Percentiles rank a stretch among this genome's conserved stretches.
phyloP scores from a whole-genome alignment of 2,888 invertebrate species.

The Chaetoderma sp. region DNA sequence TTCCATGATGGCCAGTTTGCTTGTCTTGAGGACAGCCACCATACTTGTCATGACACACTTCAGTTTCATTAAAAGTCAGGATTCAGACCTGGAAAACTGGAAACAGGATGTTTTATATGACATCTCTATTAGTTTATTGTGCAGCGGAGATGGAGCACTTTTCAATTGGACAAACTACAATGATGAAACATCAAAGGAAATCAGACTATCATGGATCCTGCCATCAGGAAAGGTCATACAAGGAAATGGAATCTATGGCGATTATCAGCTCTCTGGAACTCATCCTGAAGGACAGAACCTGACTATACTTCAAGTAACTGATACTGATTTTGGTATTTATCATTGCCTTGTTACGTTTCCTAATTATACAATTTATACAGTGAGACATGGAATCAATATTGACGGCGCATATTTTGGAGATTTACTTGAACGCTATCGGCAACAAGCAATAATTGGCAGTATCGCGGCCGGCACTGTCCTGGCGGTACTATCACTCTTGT shows the following conservation, averaged over 20 bases:
- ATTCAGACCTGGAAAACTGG: too few species aligned
- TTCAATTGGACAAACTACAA: too few species aligned
- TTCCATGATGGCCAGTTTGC: too few species aligned
- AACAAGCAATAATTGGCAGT: conserved; percentile 53
- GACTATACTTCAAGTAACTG: conserved; percentile 19
- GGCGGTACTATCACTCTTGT: conserved; percentile 38
- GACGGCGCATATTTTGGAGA: conserved; percentile 51
- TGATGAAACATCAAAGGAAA: too few species aligned
- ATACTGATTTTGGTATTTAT: conserved; percentile 36
- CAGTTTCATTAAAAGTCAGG: too few species aligned
- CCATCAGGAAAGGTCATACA: neutral
- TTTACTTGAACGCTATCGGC: conserved; percentile 42
- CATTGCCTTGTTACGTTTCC: conserved; percentile 28
- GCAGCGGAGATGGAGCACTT: too few species aligned
- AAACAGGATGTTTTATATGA: too few species aligned
- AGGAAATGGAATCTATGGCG: neutral
- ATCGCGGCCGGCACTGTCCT: conserved; percentile 51
- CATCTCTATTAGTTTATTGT: too few species aligned
- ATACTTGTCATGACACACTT: too few species aligned
- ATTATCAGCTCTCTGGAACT: neutral
- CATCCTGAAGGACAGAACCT: conserved; percentile 1
- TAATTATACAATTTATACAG: conserved; percentile 20
- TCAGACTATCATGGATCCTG: conserved; percentile 5
- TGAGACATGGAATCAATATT: conserved; percentile 47
- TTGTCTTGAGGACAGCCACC: too few species aligned